Percentiles rank a stretch among this genome's conserved stretches.
phyloP scores from a whole-genome alignment of 2,113 vertebrate genomes.

The Saguinus imperator region DNA sequence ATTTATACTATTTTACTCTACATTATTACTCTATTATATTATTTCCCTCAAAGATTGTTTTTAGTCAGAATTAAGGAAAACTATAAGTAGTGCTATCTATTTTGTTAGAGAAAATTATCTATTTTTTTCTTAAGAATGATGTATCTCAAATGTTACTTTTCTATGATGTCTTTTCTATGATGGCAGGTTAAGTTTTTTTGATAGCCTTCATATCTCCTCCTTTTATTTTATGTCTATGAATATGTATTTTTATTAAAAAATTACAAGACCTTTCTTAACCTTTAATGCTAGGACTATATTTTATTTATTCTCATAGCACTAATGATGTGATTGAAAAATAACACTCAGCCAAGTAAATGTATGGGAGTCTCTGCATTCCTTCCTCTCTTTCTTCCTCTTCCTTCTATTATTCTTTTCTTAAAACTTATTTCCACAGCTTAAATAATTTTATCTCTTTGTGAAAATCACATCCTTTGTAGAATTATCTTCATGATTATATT shows the following conservation, averaged over 20 bases:
- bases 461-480: neutral
- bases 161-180: neutral
- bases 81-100: neutral
- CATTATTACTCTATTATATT: neutral
- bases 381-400: neutral
- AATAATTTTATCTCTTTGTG: neutral
- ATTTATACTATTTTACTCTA: neutral
- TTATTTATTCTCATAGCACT: neutral
- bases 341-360: neutral
- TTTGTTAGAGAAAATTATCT: neutral
- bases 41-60: no score
- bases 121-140: neutral
- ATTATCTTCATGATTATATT: neutral
- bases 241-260: neutral
- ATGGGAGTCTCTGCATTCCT: neutral
- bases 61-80: neutral
- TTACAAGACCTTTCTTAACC: neutral
- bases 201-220: neutral
- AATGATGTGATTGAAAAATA: neutral
- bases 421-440: neutral
- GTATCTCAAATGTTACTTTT: neutral
- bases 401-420: neutral
- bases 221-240: neutral
- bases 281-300: neutral
- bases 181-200: neutral